Conservation (phyloP, 2,797 vertebrate species). For the Tokudaia muenninki region DNA sequence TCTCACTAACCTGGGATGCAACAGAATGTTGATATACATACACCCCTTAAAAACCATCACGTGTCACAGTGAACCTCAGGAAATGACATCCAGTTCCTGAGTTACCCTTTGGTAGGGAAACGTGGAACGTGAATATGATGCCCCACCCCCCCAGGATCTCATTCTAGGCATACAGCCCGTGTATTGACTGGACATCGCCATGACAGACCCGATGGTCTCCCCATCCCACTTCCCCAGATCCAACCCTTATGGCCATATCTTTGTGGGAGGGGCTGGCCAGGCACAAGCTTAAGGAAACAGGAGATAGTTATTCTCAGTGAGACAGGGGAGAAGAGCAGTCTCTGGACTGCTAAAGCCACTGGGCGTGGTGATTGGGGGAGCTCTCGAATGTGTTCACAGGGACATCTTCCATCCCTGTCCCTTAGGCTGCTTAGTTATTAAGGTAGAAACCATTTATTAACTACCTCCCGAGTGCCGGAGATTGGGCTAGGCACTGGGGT, state of each 20-base stretch:
- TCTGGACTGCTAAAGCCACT: not conserved
- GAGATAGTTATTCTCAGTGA: constrained; percentile 28
- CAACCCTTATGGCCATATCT: constrained; percentile 16
- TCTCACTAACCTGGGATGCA: not conserved
- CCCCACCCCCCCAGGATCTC: not conserved
- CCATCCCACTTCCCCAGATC: accelerated
- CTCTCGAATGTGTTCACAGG: not conserved
- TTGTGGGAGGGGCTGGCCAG: constrained; percentile 35
- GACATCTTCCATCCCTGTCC: not conserved
- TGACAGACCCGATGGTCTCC: not conserved
- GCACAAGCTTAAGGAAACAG: constrained; percentile 36
- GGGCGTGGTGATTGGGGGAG: not conserved
- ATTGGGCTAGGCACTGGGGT: not conserved
- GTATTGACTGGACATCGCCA: not conserved
- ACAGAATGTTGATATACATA: constrained; percentile 1
- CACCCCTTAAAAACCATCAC: not conserved
- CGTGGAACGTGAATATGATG: not conserved
- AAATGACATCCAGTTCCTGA: not conserved
- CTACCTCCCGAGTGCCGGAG: not conserved
- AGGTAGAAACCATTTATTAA: not conserved
- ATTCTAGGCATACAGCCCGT: not conserved
- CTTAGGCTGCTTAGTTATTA: not conserved
- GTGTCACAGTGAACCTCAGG: not conserved
- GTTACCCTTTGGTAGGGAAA: constrained; percentile 19
- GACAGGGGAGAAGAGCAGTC: constrained; percentile 6